Evolutionary conservation across 2,113 vertebrate genomes (phyloP).

Genomic region (Passer domesticus): DNA sequence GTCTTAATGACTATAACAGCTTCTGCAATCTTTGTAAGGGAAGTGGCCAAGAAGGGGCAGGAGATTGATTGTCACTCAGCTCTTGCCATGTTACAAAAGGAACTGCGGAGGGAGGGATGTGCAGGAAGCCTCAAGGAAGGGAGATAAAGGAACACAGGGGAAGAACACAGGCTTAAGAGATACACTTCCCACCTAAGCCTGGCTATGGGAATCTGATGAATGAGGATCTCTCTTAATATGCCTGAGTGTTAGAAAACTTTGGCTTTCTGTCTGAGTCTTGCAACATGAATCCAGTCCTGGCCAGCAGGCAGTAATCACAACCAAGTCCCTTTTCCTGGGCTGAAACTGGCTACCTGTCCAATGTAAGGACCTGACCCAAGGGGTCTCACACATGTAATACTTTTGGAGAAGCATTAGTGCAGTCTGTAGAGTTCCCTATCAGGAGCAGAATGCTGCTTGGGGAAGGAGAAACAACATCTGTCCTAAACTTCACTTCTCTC

Average conservation of each 20-base stretch:
- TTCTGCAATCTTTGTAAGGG: background rate
- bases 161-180: background rate
- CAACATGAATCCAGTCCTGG: background rate
- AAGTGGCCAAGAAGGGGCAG: background rate
- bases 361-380: background rate
- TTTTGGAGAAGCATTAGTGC: background rate
- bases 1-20: background rate
- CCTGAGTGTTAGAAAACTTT: background rate
- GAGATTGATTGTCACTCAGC: background rate
- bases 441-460: background rate
- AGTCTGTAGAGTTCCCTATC: background rate
- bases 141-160: background rate
- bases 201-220: background rate
- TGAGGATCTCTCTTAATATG: background rate
- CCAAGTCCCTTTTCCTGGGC: background rate
- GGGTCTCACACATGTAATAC: background rate
- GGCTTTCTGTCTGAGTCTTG: background rate
- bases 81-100: background rate
- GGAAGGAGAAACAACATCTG: background rate
- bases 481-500: background rate
- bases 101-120: rapidly evolving
- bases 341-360: background rate
- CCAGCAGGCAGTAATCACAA: background rate
- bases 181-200: background rate
- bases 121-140: background rate